These are phyloP conservation scores for Exocentrus adspersus DNA, from an alignment of 2,888 invertebrate genomes.

Conservation along the genomic window DNA sequence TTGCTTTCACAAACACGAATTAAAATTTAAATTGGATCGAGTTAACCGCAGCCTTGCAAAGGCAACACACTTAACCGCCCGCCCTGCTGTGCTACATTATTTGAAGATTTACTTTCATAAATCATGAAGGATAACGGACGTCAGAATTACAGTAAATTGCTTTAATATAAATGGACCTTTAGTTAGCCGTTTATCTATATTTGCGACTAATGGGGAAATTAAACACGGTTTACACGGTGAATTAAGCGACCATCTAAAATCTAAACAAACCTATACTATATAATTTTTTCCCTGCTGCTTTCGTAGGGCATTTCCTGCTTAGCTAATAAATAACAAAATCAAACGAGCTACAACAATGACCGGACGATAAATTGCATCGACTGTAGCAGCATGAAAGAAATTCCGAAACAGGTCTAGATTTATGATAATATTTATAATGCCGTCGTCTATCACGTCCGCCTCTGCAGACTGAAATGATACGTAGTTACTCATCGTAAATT, in stretches of 20 bases:
- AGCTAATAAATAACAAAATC: background rate
- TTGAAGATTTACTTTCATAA: slow-evolving; percentile 16
- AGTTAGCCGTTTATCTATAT: background rate
- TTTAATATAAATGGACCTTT: slow-evolving; percentile 16
- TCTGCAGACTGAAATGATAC: slow-evolving; percentile 13
- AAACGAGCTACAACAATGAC: background rate
- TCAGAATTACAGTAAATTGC: slow-evolving; percentile 15
- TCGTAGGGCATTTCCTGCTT: too few species aligned
- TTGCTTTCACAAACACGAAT: background rate
- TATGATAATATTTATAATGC: slow-evolving; percentile 18
- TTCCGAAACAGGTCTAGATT: slow-evolving; percentile 7
- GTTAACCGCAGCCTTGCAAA: slow-evolving; percentile 18
- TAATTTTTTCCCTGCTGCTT: too few species aligned
- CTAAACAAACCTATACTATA: too few species aligned
- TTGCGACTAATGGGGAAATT: too few species aligned
- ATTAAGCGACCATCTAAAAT: too few species aligned
- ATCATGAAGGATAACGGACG: slow-evolving; percentile 9
- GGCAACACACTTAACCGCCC: slow-evolving; percentile 9
- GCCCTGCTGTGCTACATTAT: slow-evolving; percentile 6
- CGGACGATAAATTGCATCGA: slow-evolving; percentile 14
- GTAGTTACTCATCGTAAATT: slow-evolving; percentile 7
- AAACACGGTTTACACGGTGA: too few species aligned
- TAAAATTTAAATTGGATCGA: slow-evolving; percentile 14
- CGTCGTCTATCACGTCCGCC: slow-evolving; percentile 4
- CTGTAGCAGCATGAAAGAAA: slow-evolving; percentile 3